phyloP scores from a whole-genome alignment of 2,113 vertebrate genomes.

The Boulengeromyrus knoepffleri region DNA sequence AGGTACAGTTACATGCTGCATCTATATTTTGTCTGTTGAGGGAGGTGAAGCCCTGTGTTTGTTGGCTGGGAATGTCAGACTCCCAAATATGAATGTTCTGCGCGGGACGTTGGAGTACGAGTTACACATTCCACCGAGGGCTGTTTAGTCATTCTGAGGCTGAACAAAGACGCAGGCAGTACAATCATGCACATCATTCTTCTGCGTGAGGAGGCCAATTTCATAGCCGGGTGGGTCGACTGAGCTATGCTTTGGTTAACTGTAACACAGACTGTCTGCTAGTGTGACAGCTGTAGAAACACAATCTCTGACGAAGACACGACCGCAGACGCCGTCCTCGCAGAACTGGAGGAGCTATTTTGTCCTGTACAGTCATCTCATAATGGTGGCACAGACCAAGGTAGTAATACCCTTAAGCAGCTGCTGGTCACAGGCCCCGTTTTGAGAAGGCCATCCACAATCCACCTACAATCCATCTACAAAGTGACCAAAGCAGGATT shows the following conservation, averaged over 20 bases:
- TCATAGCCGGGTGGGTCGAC: not conserved
- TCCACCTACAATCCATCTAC: not conserved
- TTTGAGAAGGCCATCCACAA: not conserved
- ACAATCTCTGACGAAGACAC: not conserved
- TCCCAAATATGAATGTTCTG: not conserved
- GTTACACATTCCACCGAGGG: not conserved
- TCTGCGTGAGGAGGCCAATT: not conserved
- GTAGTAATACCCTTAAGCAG: not conserved
- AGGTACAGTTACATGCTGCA: not conserved
- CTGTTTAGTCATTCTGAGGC: not conserved
- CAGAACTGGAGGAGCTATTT: not conserved
- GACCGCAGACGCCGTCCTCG: not conserved
- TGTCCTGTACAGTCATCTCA: not conserved
- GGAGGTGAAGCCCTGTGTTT: not conserved
- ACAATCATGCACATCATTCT: not conserved
- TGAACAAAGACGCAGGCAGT: not conserved
- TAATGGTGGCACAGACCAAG: not conserved
- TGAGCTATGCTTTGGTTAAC: not conserved
- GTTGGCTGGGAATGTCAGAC: not conserved
- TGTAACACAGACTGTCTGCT: not conserved
- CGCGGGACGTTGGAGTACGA: not conserved
- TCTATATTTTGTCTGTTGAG: not conserved
- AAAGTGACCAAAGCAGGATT: not conserved
- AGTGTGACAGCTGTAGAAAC: not conserved
- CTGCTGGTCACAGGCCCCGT: not conserved